Percentiles rank a stretch among this genome's conserved stretches.
These are phyloP conservation scores for Callocephalon fimbriatum DNA, from an alignment of 2,113 vertebrate species.

Conservation along the genomic window DNA sequence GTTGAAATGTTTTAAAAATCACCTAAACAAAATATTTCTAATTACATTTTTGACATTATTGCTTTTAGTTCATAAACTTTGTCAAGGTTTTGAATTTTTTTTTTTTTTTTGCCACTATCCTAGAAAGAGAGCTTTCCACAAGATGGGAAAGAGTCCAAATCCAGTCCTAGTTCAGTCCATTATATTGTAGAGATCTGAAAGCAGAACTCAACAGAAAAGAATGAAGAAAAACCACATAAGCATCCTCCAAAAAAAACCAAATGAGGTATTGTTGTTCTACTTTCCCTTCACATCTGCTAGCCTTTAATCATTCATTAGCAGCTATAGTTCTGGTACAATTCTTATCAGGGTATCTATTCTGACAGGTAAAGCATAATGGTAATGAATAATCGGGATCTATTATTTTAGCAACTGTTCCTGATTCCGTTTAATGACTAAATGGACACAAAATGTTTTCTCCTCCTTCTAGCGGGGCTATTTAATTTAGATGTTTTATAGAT, in stretches of 20 bases:
- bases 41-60: neutral
- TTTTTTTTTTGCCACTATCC: neutral
- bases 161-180: neutral
- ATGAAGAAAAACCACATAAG: neutral
- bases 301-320: slow-evolving; percentile 31
- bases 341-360: neutral
- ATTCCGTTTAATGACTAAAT: neutral
- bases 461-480: neutral
- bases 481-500: neutral
- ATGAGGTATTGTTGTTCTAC: neutral
- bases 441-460: neutral
- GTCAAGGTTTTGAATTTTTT: neutral
- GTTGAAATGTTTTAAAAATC: neutral
- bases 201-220: neutral
- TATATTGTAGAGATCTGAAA: neutral
- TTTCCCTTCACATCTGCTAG: neutral
- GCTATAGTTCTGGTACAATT: neutral
- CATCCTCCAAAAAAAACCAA: neutral
- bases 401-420: slow-evolving; percentile 14
- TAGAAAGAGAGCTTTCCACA: neutral
- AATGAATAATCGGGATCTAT: neutral
- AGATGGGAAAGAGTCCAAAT: neutral
- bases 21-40: neutral
- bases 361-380: neutral
- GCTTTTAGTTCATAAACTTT: neutral